These are phyloP conservation scores for Pseudorasbora parva DNA, from an alignment of 2,113 vertebrate genomes.

Conservation along the genomic window DNA sequence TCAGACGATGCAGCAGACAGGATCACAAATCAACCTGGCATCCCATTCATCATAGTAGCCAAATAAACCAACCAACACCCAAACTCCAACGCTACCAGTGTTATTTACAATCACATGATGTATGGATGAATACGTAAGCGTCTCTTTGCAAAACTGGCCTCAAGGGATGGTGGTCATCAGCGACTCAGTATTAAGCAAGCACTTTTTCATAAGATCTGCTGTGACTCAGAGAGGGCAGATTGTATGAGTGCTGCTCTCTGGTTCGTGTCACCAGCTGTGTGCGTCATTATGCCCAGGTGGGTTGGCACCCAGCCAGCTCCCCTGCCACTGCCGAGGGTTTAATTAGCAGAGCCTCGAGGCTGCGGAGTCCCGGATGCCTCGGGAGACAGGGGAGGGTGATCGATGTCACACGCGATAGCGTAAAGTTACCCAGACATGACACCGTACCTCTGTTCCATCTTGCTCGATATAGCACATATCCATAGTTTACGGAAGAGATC, in stretches of 20 bases:
- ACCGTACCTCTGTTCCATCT: conserved; percentile 31
- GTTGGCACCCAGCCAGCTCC: conserved; percentile 58
- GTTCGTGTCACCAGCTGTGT: conserved; percentile 44
- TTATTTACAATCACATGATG: conserved; percentile 51
- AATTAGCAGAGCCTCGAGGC: conserved; percentile 70
- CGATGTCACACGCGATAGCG: conserved; percentile 65
- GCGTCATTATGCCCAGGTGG: conserved; percentile 54
- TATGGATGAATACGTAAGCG: conserved; percentile 46
- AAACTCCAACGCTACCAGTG: conserved; percentile 18
- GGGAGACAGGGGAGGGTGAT: conserved; percentile 63
- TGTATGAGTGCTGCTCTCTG: conserved; percentile 27
- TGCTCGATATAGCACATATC: background rate
- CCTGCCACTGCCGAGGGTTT: conserved; percentile 64
- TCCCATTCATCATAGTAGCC: conserved; percentile 47
- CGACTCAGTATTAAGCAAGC: conserved; percentile 14
- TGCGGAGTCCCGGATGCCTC: conserved; percentile 57
- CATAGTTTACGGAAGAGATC: background rate
- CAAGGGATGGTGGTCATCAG: background rate
- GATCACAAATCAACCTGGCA: conserved; percentile 55
- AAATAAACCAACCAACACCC: conserved; percentile 38
- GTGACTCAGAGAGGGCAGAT: conserved; percentile 38
- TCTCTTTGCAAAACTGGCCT: background rate
- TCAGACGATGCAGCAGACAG: conserved; percentile 53
- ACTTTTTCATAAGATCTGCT: conserved; percentile 42
- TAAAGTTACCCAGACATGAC: conserved; percentile 66